A percentile compares a stretch with the other conserved stretches of the same genome.
These are phyloP conservation scores for Micrasema minimum DNA, from an alignment of 1,140 invertebrate species.

Conservation along the genomic window DNA sequence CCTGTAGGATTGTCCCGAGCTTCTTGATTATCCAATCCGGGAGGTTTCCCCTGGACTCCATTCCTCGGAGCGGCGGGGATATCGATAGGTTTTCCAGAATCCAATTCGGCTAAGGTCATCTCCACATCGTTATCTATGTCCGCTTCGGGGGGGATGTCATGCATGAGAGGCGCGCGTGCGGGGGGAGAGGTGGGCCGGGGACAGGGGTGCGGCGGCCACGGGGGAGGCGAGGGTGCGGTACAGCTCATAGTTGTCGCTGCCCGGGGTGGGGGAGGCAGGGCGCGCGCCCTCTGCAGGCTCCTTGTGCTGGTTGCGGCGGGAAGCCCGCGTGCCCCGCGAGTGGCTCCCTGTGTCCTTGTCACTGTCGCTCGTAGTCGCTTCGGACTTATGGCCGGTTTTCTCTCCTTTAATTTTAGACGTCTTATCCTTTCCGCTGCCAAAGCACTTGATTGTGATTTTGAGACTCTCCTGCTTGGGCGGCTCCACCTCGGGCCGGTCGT, in stretches of 20 bases:
- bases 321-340: constrained; percentile 44
- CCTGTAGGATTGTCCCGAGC: constrained; percentile 56
- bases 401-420: constrained; percentile 66
- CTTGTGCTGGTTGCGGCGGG: constrained; percentile 57
- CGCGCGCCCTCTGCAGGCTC: constrained; percentile 59
- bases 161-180: not conserved
- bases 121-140: constrained; percentile 58
- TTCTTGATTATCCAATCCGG: constrained; percentile 13
- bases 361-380: constrained; percentile 28
- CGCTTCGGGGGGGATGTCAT: constrained; percentile 15
- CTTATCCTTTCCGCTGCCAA: constrained; percentile 65
- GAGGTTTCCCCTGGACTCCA: constrained; percentile 12
- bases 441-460: constrained; percentile 66
- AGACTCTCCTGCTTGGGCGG: constrained; percentile 65
- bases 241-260: constrained; percentile 65
- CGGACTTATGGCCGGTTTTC: constrained; percentile 61
- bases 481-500: constrained; percentile 59
- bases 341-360: constrained; percentile 52
- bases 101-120: constrained; percentile 59
- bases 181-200: constrained; percentile 52
- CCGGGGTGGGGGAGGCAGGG: constrained; percentile 64
- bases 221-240: constrained; percentile 65
- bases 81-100: constrained; percentile 56
- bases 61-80: constrained; percentile 50
- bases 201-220: constrained; percentile 39